phyloP scores from a whole-genome alignment of 2,797 vertebrate genomes.

The Sebastes minor region DNA sequence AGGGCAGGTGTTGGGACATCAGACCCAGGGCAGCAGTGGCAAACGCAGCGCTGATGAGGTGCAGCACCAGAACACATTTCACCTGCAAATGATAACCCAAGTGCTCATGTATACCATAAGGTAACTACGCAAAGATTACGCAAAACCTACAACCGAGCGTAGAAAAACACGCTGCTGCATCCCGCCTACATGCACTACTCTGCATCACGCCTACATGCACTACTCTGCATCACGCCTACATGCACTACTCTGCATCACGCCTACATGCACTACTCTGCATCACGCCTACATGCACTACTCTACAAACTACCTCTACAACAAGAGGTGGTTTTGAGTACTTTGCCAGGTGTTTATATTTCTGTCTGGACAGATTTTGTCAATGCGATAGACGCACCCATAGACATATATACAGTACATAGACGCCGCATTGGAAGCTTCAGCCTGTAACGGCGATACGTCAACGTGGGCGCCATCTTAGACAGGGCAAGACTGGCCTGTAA shows the following conservation, averaged over 20 bases:
- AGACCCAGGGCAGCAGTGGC: slow-evolving; percentile 82
- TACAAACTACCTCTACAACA: no score
- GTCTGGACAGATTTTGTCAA: neutral
- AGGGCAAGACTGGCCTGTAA: no score
- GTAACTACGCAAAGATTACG: neutral
- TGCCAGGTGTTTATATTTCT: neutral
- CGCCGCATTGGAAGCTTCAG: no score
- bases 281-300: no score
- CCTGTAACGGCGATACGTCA: no score
- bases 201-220: no score
- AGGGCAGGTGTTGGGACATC: slow-evolving; percentile 85
- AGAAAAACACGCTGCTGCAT: neutral
- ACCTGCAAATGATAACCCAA: slow-evolving; percentile 64
- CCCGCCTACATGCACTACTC: neutral
- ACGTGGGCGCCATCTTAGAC: no score
- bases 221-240: no score
- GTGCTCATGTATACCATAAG: neutral
- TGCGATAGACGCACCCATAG: neutral
- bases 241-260: no score
- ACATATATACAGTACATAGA: no score
- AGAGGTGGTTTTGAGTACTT: neutral
- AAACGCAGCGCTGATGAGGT: slow-evolving; percentile 84
- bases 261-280: no score
- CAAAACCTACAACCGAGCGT: neutral
- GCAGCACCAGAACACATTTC: slow-evolving; percentile 80